Evolutionary conservation across 1,140 invertebrate species (phyloP).

Genomic region (Nymphalis io): DNA sequence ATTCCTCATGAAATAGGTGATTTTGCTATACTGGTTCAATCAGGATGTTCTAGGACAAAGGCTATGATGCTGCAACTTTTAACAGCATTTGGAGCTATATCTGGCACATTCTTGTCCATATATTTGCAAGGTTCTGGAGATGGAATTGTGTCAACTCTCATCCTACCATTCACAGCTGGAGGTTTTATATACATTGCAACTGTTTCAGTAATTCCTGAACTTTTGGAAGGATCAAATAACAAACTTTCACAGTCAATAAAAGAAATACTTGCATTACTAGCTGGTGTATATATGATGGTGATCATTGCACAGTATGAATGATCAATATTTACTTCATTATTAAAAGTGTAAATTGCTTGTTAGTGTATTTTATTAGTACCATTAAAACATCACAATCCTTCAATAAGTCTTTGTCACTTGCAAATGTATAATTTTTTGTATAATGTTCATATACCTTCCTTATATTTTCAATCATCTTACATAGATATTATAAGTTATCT

Average conservation of each 20-base stretch:
- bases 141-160: conserved; percentile 89
- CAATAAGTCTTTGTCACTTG: not conserved
- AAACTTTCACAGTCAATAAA: conserved; percentile 92
- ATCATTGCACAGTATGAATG: conserved; percentile 93
- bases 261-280: conserved; percentile 91
- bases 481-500: no score
- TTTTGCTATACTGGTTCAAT: conserved; percentile 97
- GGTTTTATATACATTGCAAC: conserved; percentile 99
- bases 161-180: conserved; percentile 97
- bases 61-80: conserved; percentile 95
- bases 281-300: conserved; percentile 96
- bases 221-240: conserved; percentile 88
- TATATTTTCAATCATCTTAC: no score
- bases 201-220: conserved; percentile 97
- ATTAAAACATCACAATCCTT: conserved; percentile 54
- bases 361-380: conserved; percentile 38
- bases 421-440: not conserved
- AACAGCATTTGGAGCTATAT: conserved; percentile 96
- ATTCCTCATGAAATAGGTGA: conserved; percentile 99
- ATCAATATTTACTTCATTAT: conserved; percentile 45
- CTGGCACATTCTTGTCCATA: conserved; percentile 93
- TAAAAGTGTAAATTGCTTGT: conserved; percentile 36
- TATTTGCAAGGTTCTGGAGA: conserved; percentile 87
- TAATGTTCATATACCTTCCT: not conserved
- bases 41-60: conserved; percentile 93